phyloP scores from a whole-genome alignment of 1,140 invertebrate species.

The Apis florea region DNA sequence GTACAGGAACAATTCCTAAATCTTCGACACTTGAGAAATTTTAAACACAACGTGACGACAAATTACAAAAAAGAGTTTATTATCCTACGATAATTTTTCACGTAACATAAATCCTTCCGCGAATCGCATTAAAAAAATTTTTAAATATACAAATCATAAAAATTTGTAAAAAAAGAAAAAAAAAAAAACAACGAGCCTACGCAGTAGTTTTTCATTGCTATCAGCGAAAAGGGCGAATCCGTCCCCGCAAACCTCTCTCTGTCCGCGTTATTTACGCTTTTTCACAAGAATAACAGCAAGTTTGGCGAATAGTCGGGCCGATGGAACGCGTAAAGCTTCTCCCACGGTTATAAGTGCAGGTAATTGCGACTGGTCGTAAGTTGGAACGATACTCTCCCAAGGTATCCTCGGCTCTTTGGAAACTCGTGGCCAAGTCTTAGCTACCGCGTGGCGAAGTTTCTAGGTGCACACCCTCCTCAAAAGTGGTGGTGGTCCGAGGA shows the following conservation, averaged over 20 bases:
- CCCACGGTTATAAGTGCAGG: slow-evolving; percentile 50
- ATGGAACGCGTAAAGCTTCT: slow-evolving; percentile 43
- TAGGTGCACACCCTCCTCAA: slow-evolving; percentile 56
- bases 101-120: too few species aligned
- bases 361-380: slow-evolving; percentile 59
- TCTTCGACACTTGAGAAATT: too few species aligned
- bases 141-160: too few species aligned
- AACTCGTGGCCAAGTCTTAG: slow-evolving; percentile 68
- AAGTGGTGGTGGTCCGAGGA: slow-evolving; percentile 65
- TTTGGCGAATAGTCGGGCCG: slow-evolving; percentile 43
- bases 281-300: slow-evolving; percentile 43
- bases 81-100: too few species aligned
- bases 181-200: too few species aligned
- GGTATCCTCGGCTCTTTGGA: slow-evolving; percentile 65
- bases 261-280: slow-evolving; percentile 38
- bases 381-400: slow-evolving; percentile 50
- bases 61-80: too few species aligned
- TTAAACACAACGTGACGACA: too few species aligned
- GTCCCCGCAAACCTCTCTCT: not conserved
- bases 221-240: not conserved
- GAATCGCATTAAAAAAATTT: too few species aligned
- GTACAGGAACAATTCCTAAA: too few species aligned
- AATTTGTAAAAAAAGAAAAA: not conserved
- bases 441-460: slow-evolving; percentile 69
- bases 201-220: not conserved